phyloP scores from a whole-genome alignment of 2,113 vertebrate species.

The Antidorcas marsupialis region DNA sequence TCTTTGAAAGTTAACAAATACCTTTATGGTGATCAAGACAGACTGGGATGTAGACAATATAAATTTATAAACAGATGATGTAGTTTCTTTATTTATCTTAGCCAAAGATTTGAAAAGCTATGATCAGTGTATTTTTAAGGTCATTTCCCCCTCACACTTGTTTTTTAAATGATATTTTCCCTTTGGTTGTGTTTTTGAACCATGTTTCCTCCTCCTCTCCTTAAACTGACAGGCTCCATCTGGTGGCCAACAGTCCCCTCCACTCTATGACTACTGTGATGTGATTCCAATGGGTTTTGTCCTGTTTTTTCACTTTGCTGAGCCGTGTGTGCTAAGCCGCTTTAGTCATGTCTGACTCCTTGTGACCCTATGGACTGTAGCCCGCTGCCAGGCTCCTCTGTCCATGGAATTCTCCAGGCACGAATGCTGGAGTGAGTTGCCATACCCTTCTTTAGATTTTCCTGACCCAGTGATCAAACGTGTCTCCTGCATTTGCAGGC shows the following conservation, averaged over 20 bases:
- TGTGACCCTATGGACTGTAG: not conserved
- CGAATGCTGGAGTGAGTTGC: not conserved
- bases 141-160: not conserved
- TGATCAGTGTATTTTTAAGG: not conserved
- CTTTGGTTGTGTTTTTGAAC: not conserved
- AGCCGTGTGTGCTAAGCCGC: not conserved
- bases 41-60: not conserved
- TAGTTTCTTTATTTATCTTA: not conserved
- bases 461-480: not conserved
- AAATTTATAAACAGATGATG: not conserved
- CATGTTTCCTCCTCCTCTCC: not conserved
- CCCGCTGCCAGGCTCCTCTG: not conserved
- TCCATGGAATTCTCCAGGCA: not conserved
- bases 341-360: not conserved
- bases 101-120: not conserved
- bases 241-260: not conserved
- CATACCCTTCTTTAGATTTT: not conserved
- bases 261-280: not conserved
- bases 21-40: not conserved
- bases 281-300: not conserved
- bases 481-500: not conserved
- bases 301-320: not conserved
- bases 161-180: not conserved
- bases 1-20: not conserved
- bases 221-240: not conserved